Base-by-base conservation (phyloP, 1,140 invertebrate species). In the Trichonephila inaurata region DNA sequence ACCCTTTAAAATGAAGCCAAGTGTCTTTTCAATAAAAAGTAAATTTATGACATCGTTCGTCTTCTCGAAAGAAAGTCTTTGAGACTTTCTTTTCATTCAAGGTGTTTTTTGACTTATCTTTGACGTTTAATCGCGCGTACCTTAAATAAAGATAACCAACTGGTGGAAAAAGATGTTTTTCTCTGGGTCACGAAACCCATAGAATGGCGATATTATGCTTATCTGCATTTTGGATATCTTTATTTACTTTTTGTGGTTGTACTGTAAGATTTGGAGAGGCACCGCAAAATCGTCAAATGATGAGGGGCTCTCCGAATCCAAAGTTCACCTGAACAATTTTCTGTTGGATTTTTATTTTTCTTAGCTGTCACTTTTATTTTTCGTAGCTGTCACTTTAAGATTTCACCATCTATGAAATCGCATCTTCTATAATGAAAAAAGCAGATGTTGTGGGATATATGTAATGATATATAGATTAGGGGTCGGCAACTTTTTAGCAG, bases 61-160 rank as follows among this genome's bases (percentile, higher is more conserved):
- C 66, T 40, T 40, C 33, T 40, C 33, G 33, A 40, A 40, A 40
- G 33, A 40, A 40, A 40, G 33, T 40, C 33, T 69, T 69, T 16
- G n/a, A 24, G 66, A 69, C 66, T 24, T 69, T 24, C 6, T 77
- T 77, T 33, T 77, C 72, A 77, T 40, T 18, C 72, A 40, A 77
- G 1, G 28, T 77, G 16, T 19, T 72, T 40, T 72, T 72, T 69
- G n/a, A 6, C 28, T 77, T 77, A 77, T 77, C 72, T 77, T 40
- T 51, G 10, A 21, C n/a, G 12, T 77, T 77, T 77, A 40, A 40
- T 77, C 72, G 72, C 72, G 16, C 16, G 28, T 33, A 77, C 72
- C 72, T 77, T 77, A 77, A 77, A 77, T 77, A 77, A 77, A 77
- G 72, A 77, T 77, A 77, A 77, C 12, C 66, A 24, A 69, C 66